Evolutionary conservation across 2,888 invertebrate species (phyloP).

Genomic region (Parnassius smintheus): DNA sequence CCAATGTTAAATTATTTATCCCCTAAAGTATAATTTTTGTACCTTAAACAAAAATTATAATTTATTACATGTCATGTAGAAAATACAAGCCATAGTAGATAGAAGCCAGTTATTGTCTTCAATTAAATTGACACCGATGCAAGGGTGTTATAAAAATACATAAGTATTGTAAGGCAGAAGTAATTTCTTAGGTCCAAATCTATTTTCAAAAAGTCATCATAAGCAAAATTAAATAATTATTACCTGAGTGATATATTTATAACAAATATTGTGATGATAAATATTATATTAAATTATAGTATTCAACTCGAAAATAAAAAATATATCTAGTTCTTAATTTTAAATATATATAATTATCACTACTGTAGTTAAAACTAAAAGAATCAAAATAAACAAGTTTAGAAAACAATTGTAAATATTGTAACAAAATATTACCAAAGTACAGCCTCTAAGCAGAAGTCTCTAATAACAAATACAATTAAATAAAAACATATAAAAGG

Average conservation of each 20-base stretch:
- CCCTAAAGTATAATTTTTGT: too few species aligned
- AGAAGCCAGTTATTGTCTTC: slow-evolving; percentile 17
- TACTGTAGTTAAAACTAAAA: slow-evolving; percentile 31
- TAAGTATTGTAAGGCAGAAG: too few species aligned
- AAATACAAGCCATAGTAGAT: too few species aligned
- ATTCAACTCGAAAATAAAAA: slow-evolving; percentile 7
- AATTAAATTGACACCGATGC: slow-evolving; percentile 21
- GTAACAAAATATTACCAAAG: slow-evolving; percentile 27
- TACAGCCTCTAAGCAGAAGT: slow-evolving; percentile 20
- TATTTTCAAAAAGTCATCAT: too few species aligned
- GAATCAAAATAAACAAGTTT: slow-evolving; percentile 31
- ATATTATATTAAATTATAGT: not conserved
- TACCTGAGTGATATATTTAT: too few species aligned
- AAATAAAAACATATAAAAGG: slow-evolving; percentile 12
- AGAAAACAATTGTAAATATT: slow-evolving; percentile 32
- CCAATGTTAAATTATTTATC: too few species aligned
- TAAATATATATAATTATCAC: slow-evolving; percentile 16
- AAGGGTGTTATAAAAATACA: too few species aligned
- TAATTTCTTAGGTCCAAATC: too few species aligned
- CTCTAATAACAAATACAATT: slow-evolving; percentile 21
- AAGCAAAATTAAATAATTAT: too few species aligned
- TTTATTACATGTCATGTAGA: too few species aligned
- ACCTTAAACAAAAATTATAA: too few species aligned
- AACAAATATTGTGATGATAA: not conserved
- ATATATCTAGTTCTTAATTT: slow-evolving; percentile 22